phyloP scores from a whole-genome alignment of 2,113 vertebrate species.

The Hirundichthys speculiger region DNA sequence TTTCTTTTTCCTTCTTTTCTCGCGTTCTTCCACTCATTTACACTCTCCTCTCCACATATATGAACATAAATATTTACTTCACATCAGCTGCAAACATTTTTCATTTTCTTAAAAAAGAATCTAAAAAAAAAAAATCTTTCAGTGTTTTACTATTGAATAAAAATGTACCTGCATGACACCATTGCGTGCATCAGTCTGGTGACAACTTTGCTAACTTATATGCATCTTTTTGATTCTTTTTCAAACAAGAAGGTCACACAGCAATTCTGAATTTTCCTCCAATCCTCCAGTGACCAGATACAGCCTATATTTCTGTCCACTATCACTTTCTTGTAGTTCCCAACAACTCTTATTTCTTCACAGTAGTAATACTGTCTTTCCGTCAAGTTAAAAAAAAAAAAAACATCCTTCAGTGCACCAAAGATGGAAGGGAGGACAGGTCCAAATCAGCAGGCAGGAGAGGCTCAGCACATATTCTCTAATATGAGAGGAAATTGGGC shows the following conservation, averaged over 20 bases:
- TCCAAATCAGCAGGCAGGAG: slow-evolving; percentile 46
- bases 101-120: too few relatives aligned
- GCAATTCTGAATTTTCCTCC: slow-evolving; percentile 65
- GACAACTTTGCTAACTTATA: not conserved
- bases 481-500: slow-evolving; percentile 11
- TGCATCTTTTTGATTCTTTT: slow-evolving; percentile 46
- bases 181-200: not conserved
- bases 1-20: not conserved
- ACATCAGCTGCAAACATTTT: too few relatives aligned
- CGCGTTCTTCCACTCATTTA: too few relatives aligned
- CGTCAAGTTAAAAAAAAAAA: slow-evolving; percentile 63
- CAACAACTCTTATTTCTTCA: slow-evolving; percentile 62
- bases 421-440: slow-evolving; percentile 59
- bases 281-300: slow-evolving; percentile 55
- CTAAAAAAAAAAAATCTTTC: too few relatives aligned
- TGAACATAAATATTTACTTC: too few relatives aligned
- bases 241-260: slow-evolving; percentile 33
- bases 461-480: slow-evolving; percentile 31
- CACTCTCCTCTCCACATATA: too few relatives aligned
- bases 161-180: too few relatives aligned
- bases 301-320: slow-evolving; percentile 24
- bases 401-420: slow-evolving; percentile 55
- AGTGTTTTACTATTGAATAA: too few relatives aligned
- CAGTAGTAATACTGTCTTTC: slow-evolving; percentile 62
- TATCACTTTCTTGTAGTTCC: slow-evolving; percentile 14